Evolutionary conservation across 2,797 vertebrate species (phyloP).

Genomic region (Lateolabrax maculatus): DNA sequence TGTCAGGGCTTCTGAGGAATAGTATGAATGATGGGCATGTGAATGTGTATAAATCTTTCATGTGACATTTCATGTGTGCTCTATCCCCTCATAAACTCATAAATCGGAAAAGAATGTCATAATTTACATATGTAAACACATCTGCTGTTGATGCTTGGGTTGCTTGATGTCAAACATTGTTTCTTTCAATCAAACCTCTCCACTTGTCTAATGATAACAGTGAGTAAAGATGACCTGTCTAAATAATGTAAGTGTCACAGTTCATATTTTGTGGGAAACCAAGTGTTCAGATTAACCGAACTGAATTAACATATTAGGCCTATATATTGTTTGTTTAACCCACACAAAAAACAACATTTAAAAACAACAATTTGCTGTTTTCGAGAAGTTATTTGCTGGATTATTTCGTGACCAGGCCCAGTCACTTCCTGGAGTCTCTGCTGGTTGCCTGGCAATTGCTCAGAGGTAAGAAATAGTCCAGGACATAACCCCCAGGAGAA

Average conservation of each 20-base stretch:
- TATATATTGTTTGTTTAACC: too few species aligned
- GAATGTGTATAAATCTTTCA: constrained; percentile 50
- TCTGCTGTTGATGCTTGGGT: constrained; percentile 15
- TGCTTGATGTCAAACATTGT: constrained; percentile 43
- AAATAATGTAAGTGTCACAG: background rate
- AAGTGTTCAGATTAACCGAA: background rate
- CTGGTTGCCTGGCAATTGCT: background rate
- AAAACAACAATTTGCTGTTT: background rate
- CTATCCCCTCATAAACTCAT: constrained; percentile 52
- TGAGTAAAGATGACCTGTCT: background rate
- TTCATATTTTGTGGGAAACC: background rate
- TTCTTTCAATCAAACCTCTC: constrained; percentile 42
- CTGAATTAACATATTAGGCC: too few species aligned
- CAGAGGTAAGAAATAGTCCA: background rate
- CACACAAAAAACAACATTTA: background rate
- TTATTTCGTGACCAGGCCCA: background rate
- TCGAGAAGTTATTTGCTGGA: background rate
- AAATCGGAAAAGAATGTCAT: constrained; percentile 49
- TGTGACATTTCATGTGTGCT: constrained; percentile 58
- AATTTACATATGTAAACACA: constrained; percentile 65
- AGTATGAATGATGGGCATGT: constrained; percentile 45
- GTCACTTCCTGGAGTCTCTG: background rate
- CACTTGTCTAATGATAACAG: constrained; percentile 7
- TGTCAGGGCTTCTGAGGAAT: constrained; percentile 55
- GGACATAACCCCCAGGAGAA: too few species aligned